Percentiles rank a stretch among this genome's conserved stretches.
phyloP scores from a whole-genome alignment of 92 coral and sea anemone genomes.

The Phenganax subtilis region DNA sequence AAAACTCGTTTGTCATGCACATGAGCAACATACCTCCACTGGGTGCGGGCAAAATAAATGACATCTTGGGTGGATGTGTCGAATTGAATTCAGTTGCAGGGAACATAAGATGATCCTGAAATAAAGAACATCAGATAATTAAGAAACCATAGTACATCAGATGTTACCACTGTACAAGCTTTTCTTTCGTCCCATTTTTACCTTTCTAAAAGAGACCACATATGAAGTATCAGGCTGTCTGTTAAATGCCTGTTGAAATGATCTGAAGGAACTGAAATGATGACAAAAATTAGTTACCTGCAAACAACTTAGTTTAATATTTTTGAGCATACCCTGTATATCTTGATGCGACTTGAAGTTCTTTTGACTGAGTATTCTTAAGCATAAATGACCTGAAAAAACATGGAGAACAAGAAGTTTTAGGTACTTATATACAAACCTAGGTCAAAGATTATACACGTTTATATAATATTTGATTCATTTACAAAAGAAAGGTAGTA shows the following conservation, averaged over 20 bases:
- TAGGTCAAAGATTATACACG: too few relatives aligned
- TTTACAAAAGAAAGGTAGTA: too few relatives aligned
- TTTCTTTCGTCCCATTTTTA: slow-evolving; percentile 41
- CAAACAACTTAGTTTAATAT: background rate
- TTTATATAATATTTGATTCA: too few relatives aligned
- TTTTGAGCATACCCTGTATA: slow-evolving; percentile 22
- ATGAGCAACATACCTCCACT: slow-evolving; percentile 58
- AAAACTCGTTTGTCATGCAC: too few relatives aligned
- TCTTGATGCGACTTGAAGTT: slow-evolving; percentile 36
- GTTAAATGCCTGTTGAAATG: slow-evolving; percentile 78
- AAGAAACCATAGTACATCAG: background rate
- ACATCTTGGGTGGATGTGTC: slow-evolving; percentile 87
- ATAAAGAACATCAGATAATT: background rate
- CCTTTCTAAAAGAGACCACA: slow-evolving; percentile 79
- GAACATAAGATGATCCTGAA: slow-evolving; percentile 76
- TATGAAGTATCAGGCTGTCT: slow-evolving; percentile 76
- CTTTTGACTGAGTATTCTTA: slow-evolving; percentile 28
- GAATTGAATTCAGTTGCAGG: slow-evolving; percentile 80
- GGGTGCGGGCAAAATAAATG: slow-evolving; percentile 89
- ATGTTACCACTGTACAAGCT: too few relatives aligned
- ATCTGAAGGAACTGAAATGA: slow-evolving; percentile 44
- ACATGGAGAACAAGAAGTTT: background rate
- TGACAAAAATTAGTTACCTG: background rate
- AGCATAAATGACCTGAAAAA: slow-evolving; percentile 29
- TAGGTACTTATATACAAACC: background rate